Evolutionary conservation across 2,888 invertebrate species (phyloP), one percentile per base, ranked within the genome.

Genomic region (Tineola bisselliella): DNA sequence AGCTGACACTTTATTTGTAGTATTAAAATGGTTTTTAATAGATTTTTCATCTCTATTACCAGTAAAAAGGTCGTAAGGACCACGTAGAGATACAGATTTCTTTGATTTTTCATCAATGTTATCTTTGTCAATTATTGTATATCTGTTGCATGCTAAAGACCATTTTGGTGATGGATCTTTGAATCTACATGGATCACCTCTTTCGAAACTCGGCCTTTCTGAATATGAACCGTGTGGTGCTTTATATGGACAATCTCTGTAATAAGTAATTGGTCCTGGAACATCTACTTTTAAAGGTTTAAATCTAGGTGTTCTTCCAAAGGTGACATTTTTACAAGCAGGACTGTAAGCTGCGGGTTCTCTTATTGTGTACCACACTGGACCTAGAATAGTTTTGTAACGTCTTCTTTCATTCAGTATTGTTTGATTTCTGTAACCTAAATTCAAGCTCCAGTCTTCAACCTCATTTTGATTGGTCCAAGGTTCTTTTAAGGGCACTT

Each of bases 21-120:
- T 79, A 12, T 75, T 78, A 62, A 88, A 89, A 69, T 89, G 82
- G 66, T 89, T 89, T 68, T 88, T 89, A 12, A 89, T 87, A 0
- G 88, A 81, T 3, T 72, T 77, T 0, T 66, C 75, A 64, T 89
- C 88, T 57, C 90, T 74, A 31, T 76, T 76, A 0, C 89, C 90
- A 0, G 89, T 88, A 64, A 84, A 86, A 0, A 86, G 67, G 59
- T 84, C 81, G 63, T 86, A 87, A 0, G 86, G 86, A 0, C 86
- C 84, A 31, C 78, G 70, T 17, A 71, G 64, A 0, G 86, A 84
- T 1, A 84, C 76, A 0, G 81, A 0, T 64, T 79, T 84, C 1
- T 77, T 78, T 0, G 81, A 66, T 67, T 77, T 82, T 62, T 77
- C 67, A 19, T 79, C 81, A 19, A 84, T 79, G 58, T 68, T 64